Evolutionary conservation across 2,888 invertebrate genomes (phyloP).

Genomic region (Eurytoma adleriae): DNA sequence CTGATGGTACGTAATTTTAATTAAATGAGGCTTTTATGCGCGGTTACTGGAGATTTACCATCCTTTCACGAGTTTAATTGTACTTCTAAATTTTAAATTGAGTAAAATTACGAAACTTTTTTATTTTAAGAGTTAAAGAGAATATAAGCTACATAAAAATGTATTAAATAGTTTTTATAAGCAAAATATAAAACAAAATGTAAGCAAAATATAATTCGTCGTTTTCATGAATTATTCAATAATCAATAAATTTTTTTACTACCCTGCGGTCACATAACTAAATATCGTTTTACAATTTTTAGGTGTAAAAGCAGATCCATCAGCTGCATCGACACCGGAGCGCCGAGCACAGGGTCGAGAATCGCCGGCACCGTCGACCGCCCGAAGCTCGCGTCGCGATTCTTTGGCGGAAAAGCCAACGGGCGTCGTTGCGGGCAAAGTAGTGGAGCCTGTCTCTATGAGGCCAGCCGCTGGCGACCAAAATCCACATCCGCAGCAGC

Average conservation of each 20-base stretch:
- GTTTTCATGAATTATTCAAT: no score
- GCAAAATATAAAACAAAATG: no score
- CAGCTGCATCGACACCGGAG: conserved; percentile 83
- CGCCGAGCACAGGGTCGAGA: conserved; percentile 79
- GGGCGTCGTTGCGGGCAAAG: conserved; percentile 66
- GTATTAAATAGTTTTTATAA: no score
- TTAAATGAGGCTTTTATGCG: not conserved
- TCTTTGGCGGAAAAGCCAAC: conserved; percentile 79
- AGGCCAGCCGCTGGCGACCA: conserved; percentile 63
- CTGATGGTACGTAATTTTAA: conserved; percentile 38
- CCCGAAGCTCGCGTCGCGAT: conserved; percentile 83
- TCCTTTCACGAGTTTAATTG: not conserved
- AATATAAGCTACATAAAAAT: no score
- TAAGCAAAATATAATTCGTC: no score
- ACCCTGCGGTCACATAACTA: not conserved
- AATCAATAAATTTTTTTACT: not conserved
- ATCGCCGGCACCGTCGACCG: conserved; percentile 83
- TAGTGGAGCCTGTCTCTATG: conserved; percentile 70
- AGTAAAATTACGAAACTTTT: no score
- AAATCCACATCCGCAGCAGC: conserved; percentile 53
- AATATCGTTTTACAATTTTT: conserved; percentile 10
- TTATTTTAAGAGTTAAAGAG: no score
- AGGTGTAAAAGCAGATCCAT: conserved; percentile 72
- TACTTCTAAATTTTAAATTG: not conserved
- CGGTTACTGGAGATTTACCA: not conserved